Evolutionary conservation across 2,113 vertebrate genomes (phyloP).

Genomic region (Pteronura brasiliensis): DNA sequence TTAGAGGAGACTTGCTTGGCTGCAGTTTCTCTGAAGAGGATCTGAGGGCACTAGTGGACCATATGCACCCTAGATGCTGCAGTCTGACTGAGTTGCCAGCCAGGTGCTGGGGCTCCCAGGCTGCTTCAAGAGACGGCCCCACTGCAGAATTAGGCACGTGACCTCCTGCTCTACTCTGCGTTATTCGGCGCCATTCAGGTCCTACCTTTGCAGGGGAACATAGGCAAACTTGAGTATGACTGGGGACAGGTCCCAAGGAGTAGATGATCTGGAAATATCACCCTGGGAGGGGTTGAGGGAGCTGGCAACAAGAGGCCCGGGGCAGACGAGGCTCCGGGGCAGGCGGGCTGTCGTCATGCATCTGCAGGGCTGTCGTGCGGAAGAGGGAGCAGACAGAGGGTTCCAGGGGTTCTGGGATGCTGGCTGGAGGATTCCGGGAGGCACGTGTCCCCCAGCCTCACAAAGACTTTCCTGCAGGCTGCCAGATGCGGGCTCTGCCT

Average conservation of each 20-base stretch:
- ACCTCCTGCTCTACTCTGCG: neutral
- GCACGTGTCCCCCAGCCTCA: neutral
- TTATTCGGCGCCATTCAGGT: no score
- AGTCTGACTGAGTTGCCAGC: neutral
- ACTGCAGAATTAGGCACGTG: neutral
- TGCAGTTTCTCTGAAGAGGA: neutral
- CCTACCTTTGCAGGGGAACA: neutral
- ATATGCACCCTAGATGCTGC: neutral
- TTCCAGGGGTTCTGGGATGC: neutral
- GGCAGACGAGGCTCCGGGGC: conserved; percentile 33
- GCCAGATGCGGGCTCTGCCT: neutral
- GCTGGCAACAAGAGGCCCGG: conserved; percentile 52
- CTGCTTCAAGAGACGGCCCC: neutral
- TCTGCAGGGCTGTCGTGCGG: conserved; percentile 57
- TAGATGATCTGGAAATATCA: neutral
- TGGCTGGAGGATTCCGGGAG: neutral
- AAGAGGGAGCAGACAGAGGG: conserved; percentile 54
- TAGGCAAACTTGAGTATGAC: neutral
- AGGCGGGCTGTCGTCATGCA: conserved; percentile 12
- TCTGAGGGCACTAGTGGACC: neutral
- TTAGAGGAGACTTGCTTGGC: neutral
- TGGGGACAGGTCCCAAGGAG: neutral
- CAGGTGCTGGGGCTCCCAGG: neutral
- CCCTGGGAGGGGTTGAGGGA: conserved; percentile 39
- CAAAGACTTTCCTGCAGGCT: neutral